Evolutionary conservation across 2,113 vertebrate genomes (phyloP).

Genomic region (Crypturellus undulatus): DNA sequence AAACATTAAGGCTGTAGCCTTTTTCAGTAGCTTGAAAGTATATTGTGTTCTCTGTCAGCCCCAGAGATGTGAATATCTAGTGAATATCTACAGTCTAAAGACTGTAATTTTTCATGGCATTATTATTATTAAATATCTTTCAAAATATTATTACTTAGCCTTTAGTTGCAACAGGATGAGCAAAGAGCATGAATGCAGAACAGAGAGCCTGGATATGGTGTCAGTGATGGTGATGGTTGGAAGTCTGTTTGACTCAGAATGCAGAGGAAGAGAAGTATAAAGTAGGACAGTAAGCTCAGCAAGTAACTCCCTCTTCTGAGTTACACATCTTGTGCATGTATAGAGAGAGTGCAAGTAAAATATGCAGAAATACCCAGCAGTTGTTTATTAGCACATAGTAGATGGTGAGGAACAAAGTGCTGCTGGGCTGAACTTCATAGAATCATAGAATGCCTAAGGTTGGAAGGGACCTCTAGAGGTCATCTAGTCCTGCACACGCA

Average conservation of each 20-base stretch:
- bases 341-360: neutral
- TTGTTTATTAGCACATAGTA: neutral
- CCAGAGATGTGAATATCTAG: neutral
- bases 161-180: neutral
- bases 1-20: neutral
- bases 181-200: neutral
- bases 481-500: too few relatives aligned
- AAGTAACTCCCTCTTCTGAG: neutral
- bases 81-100: too few relatives aligned
- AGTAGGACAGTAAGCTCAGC: neutral
- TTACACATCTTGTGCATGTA: neutral
- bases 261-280: neutral
- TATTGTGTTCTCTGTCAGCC: neutral
- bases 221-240: neutral
- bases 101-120: neutral
- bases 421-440: neutral
- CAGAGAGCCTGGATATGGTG: neutral
- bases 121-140: too few relatives aligned
- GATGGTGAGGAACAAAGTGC: neutral
- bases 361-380: neutral
- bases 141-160: neutral
- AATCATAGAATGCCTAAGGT: too few relatives aligned
- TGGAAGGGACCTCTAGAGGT: too few relatives aligned
- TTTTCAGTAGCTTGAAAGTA: neutral
- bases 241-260: neutral